Evolutionary conservation across 2,113 vertebrate species (phyloP).

Genomic region (Dromaius novaehollandiae): DNA sequence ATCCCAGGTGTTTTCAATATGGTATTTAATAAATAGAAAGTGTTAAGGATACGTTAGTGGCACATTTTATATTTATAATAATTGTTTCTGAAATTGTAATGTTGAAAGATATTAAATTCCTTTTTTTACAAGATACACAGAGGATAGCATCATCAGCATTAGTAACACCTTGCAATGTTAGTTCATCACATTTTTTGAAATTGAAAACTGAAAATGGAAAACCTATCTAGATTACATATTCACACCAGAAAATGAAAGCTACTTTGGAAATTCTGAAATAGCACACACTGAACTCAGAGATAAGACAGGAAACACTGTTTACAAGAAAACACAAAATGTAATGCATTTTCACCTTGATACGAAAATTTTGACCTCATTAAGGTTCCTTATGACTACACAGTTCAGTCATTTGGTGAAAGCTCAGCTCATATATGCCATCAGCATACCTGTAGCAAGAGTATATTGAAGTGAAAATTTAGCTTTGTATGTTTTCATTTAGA

Average conservation of each 20-base stretch:
- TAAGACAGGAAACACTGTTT: neutral
- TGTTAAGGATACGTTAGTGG: neutral
- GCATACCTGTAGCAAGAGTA: neutral
- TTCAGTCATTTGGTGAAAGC: neutral
- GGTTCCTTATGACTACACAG: neutral
- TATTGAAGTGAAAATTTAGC: neutral
- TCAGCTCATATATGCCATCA: neutral
- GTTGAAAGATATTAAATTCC: neutral
- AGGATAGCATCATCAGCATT: neutral
- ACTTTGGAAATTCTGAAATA: conserved; percentile 2
- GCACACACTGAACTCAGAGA: neutral
- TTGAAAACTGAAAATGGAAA: neutral
- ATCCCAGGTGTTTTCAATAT: neutral
- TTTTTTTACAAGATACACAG: neutral
- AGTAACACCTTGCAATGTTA: neutral
- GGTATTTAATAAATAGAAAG: neutral
- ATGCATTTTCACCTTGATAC: neutral
- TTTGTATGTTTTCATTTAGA: neutral
- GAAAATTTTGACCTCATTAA: neutral
- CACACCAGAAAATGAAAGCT: neutral
- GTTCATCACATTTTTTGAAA: neutral
- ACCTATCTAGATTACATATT: neutral
- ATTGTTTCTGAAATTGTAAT: neutral
- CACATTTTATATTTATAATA: neutral
- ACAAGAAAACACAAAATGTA: neutral